phyloP scores from a whole-genome alignment of 2,113 vertebrate species.

The Lophochroa leadbeateri region DNA sequence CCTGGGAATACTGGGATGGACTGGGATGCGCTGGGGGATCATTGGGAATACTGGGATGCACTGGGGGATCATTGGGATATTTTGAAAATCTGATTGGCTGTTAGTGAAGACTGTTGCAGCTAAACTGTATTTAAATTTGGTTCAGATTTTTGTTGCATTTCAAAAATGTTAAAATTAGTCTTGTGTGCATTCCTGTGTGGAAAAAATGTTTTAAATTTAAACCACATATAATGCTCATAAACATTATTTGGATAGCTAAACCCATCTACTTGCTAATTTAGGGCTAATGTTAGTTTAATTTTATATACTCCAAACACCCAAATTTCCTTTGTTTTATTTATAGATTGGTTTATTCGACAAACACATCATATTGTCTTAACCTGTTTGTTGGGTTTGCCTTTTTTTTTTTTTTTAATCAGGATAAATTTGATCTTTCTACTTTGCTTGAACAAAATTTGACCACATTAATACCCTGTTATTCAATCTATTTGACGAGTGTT shows the following conservation, averaged over 20 bases:
- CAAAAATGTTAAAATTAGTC: background rate
- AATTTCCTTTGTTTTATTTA: background rate
- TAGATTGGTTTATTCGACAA: background rate
- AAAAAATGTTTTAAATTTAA: background rate
- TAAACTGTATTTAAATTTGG: background rate
- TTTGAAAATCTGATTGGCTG: background rate
- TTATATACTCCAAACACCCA: background rate
- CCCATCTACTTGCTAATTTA: background rate
- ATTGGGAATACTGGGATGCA: too few species aligned
- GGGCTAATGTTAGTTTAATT: background rate
- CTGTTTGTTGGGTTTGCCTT: background rate
- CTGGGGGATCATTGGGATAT: too few species aligned
- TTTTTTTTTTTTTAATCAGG: background rate
- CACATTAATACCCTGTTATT: background rate
- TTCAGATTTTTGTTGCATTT: background rate
- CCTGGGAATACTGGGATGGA: too few species aligned
- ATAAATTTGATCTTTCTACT: background rate
- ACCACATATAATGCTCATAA: background rate
- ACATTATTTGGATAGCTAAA: background rate
- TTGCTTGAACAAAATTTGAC: background rate
- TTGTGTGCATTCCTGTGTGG: background rate
- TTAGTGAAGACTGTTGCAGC: background rate
- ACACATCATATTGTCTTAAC: background rate
- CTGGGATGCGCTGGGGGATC: too few species aligned
- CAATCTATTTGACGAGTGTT: background rate